Conservation (phyloP, 1,140 invertebrate genomes). For the Drosophila sechellia region DNA sequence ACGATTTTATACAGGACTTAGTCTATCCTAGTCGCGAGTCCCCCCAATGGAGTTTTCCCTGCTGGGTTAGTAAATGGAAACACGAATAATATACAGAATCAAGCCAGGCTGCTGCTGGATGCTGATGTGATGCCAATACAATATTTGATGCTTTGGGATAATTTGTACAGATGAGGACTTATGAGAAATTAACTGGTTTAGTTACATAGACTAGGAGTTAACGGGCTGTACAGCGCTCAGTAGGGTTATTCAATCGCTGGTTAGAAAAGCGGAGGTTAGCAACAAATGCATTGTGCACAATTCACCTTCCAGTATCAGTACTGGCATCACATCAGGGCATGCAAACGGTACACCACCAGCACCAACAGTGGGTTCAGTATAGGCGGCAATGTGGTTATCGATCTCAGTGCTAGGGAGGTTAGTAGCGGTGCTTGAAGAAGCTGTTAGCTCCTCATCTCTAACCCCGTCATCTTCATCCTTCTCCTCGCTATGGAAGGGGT, state of each 20-base stretch:
- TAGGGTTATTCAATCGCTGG: conserved; percentile 23
- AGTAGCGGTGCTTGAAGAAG: conserved; percentile 26
- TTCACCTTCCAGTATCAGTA: conserved; percentile 84
- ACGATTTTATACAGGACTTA: conserved; percentile 20
- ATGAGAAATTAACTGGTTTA: conserved; percentile 8
- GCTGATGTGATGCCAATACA: conserved; percentile 55
- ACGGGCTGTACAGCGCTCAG: conserved; percentile 60
- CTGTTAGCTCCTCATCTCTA: conserved; percentile 14
- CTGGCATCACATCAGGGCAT: conserved; percentile 84
- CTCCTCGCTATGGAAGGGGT: conserved; percentile 13
- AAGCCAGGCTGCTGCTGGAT: conserved; percentile 4
- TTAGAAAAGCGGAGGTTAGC: conserved; percentile 60
- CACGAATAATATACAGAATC: background rate
- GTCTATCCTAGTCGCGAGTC: background rate
- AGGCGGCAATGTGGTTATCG: conserved; percentile 50
- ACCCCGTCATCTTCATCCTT: conserved; percentile 5
- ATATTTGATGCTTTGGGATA: conserved; percentile 41
- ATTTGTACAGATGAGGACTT: conserved; percentile 64
- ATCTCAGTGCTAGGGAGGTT: conserved; percentile 29
- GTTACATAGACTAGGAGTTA: conserved; percentile 24
- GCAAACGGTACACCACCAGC: conserved; percentile 59
- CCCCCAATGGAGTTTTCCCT: conserved; percentile 1
- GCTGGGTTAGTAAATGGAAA: background rate
- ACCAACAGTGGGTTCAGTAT: conserved; percentile 30
- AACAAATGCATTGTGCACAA: conserved; percentile 56